A percentile compares a stretch with the other conserved stretches of the same genome.
These are phyloP conservation scores for Alsophila aescularia DNA, from an alignment of 2,888 invertebrate genomes.

Conservation along the genomic window DNA sequence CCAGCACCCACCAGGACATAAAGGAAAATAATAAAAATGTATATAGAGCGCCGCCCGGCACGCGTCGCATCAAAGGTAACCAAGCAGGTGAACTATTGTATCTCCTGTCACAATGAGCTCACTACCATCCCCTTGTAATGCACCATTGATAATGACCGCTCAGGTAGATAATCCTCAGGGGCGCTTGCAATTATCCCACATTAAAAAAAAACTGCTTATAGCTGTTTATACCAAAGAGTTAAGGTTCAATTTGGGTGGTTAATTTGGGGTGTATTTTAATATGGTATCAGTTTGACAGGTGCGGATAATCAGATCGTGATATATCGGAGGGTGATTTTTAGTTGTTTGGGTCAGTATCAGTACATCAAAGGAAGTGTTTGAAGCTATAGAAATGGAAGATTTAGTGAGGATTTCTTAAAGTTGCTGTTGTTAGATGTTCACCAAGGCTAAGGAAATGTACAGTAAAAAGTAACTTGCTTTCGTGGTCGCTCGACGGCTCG, in stretches of 20 bases:
- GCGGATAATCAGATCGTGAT: conserved; percentile 67
- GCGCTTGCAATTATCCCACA: conserved; percentile 67
- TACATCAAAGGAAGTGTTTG: conserved; percentile 56
- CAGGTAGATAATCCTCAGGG: conserved; percentile 79
- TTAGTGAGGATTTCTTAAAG: conserved; percentile 22
- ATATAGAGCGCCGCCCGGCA: conserved; percentile 50
- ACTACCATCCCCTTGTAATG: conserved; percentile 48
- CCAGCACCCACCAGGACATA: conserved; percentile 30
- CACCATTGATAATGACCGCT: conserved; percentile 60
- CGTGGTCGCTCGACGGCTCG: conserved; percentile 66
- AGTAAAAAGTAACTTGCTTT: conserved; percentile 71
- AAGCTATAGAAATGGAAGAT: conserved; percentile 32
- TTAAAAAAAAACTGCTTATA: conserved; percentile 53
- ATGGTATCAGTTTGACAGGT: conserved; percentile 70
- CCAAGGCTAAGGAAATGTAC: conserved; percentile 31
- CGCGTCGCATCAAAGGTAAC: conserved; percentile 72
- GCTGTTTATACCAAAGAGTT: conserved; percentile 16
- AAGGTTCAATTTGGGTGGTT: conserved; percentile 31
- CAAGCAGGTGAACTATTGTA: conserved; percentile 62
- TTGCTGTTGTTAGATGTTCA: conserved; percentile 11
- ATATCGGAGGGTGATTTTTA: conserved; percentile 56
- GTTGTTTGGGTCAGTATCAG: conserved; percentile 50
- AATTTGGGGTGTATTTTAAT: conserved; percentile 53
- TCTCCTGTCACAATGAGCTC: conserved; percentile 45
- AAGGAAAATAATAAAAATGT: conserved; percentile 20